Conservation (phyloP, 1,140 invertebrate species). For the Rhysida immarginata region DNA sequence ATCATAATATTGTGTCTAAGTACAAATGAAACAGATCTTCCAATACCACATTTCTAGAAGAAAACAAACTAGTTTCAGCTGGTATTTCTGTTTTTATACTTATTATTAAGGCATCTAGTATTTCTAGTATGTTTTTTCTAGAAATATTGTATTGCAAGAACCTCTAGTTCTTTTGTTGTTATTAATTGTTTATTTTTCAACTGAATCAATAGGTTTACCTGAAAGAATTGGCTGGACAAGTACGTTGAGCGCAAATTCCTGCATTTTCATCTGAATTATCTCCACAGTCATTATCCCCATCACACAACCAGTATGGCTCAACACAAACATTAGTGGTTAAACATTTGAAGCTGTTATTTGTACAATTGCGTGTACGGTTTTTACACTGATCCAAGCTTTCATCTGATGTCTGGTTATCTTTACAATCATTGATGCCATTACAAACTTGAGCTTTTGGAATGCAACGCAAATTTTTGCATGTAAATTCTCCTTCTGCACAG, state of each 20-base stretch:
- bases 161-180: too few species aligned
- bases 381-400: constrained; percentile 76
- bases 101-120: too few species aligned
- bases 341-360: constrained; percentile 71
- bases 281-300: constrained; percentile 87
- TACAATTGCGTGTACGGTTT: constrained; percentile 64
- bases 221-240: constrained; percentile 82
- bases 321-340: constrained; percentile 88
- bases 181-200: too few species aligned
- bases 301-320: constrained; percentile 86
- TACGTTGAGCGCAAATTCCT: constrained; percentile 67
- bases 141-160: too few species aligned
- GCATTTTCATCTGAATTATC: constrained; percentile 91
- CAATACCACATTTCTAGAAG: too few species aligned
- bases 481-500: constrained; percentile 83
- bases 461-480: constrained; percentile 77
- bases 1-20: too few species aligned
- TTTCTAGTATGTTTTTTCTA: too few species aligned
- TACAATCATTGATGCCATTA: constrained; percentile 87
- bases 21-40: too few species aligned
- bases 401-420: constrained; percentile 79
- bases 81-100: too few species aligned
- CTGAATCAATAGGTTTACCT: too few species aligned
- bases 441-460: constrained; percentile 69
- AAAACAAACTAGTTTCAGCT: too few species aligned